Conservation (phyloP, 2,113 vertebrate genomes). For the Aspidoscelis tigris region DNA sequence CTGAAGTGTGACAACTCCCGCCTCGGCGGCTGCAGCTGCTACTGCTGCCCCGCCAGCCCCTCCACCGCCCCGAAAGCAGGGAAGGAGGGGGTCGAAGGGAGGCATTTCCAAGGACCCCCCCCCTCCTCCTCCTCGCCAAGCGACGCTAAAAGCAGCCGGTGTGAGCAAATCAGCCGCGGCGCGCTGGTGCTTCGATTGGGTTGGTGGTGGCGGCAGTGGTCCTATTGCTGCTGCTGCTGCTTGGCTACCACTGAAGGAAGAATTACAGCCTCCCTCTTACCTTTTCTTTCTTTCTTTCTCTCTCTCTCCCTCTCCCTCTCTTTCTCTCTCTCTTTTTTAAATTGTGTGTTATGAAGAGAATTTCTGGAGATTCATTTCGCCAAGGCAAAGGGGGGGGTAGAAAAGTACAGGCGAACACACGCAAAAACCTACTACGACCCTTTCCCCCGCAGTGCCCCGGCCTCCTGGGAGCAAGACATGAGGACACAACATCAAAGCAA, state of each 20-base stretch:
- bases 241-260: constrained; percentile 46
- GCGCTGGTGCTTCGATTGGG: not conserved
- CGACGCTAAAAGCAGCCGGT: not conserved
- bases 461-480: constrained; percentile 81
- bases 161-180: constrained; percentile 11
- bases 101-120: constrained; percentile 40
- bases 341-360: constrained; percentile 74
- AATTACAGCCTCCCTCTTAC: constrained; percentile 39
- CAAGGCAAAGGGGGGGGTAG: constrained; percentile 50
- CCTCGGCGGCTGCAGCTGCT: no score
- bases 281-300: not conserved
- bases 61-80: not conserved
- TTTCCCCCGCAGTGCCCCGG: constrained; percentile 75
- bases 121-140: constrained; percentile 16
- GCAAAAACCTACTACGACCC: constrained; percentile 54
- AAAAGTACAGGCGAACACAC: constrained; percentile 74
- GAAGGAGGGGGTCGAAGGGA: not conserved
- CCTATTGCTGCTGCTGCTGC: constrained; percentile 36
- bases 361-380: constrained; percentile 71
- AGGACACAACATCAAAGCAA: constrained; percentile 87
- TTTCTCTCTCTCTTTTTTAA: constrained; percentile 30
- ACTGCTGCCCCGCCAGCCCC: no score
- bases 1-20: no score
- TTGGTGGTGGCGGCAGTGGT: no score
- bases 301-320: not conserved